Percentiles rank a stretch among this genome's conserved stretches.
Conservation (phyloP, 2,888 invertebrate genomes). For the Hemaris fuciformis region DNA sequence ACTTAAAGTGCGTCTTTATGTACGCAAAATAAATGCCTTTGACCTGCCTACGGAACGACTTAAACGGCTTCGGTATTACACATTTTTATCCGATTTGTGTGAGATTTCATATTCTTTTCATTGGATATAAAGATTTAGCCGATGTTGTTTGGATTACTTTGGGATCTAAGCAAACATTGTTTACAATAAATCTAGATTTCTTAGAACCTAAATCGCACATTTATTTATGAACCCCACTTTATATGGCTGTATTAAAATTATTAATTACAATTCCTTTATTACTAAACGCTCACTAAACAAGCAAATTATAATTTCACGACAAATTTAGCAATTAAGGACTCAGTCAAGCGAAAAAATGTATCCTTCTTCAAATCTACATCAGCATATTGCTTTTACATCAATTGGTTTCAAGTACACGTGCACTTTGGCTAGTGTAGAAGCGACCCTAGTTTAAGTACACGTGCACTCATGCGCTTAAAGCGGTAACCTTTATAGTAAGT, state of each 20-base stretch:
- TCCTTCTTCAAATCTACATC: not conserved
- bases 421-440: not conserved
- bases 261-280: not conserved
- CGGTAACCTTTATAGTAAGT: too few species aligned
- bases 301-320: not conserved
- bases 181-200: not conserved
- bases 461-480: too few species aligned
- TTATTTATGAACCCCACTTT: not conserved
- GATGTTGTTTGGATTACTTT: not conserved
- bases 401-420: not conserved
- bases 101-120: constrained; percentile 30
- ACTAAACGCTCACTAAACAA: not conserved
- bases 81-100: constrained; percentile 11
- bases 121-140: constrained; percentile 18
- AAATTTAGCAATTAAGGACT: not conserved
- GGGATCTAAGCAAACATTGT: not conserved
- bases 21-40: constrained; percentile 8
- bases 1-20: not conserved
- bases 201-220: not conserved
- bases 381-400: not conserved
- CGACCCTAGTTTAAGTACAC: not conserved
- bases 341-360: not conserved
- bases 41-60: not conserved
- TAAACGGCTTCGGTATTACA: constrained; percentile 6
- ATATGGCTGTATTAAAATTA: not conserved